Conservation (phyloP, 2,113 vertebrate genomes). For the Atractosteus spatula region DNA sequence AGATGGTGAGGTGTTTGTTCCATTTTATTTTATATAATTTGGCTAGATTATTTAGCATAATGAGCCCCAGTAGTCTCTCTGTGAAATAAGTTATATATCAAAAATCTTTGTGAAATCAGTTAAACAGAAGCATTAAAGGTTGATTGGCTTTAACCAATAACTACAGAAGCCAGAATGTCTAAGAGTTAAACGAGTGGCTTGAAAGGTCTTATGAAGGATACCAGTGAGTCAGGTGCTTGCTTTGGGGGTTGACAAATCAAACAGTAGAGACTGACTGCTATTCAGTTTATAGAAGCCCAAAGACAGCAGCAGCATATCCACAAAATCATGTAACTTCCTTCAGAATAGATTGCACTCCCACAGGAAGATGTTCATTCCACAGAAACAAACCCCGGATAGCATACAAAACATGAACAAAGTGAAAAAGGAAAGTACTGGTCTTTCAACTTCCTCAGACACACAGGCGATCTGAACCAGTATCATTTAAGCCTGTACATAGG, state of each 20-base stretch:
- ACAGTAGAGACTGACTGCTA: neutral
- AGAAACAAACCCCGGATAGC: constrained; percentile 1
- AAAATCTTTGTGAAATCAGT: no score
- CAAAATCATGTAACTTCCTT: constrained; percentile 7
- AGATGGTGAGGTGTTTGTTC: no score
- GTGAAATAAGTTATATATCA: neutral
- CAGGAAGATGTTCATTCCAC: constrained; percentile 6
- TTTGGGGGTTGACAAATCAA: constrained; percentile 2
- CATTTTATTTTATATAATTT: no score
- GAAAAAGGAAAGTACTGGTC: no score
- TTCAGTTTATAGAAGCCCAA: neutral
- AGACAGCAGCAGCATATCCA: constrained; percentile 7
- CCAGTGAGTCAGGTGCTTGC: neutral
- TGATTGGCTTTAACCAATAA: no score
- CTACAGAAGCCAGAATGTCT: neutral
- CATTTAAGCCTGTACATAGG: no score
- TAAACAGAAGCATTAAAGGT: neutral
- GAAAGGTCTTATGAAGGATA: neutral
- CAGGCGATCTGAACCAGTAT: no score
- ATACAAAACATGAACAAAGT: no score
- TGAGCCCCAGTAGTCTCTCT: neutral
- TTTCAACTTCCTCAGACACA: no score
- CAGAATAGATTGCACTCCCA: constrained; percentile 3
- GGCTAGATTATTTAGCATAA: neutral
- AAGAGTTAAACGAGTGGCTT: neutral